phyloP scores from a whole-genome alignment of 2,888 invertebrate species.

The Scaptomyza flava region DNA sequence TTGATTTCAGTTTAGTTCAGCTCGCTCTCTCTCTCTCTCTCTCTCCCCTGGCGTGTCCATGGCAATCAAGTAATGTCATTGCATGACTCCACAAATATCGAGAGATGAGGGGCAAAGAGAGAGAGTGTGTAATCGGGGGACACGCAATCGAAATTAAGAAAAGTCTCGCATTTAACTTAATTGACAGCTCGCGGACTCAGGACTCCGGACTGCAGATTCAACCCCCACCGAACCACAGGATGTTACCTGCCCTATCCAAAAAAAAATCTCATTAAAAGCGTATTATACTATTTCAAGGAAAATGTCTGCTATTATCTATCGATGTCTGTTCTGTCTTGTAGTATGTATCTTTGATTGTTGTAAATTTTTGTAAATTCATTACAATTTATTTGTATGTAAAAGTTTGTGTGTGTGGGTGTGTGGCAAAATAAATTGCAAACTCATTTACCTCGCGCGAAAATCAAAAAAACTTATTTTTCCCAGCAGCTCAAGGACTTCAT shows the following conservation, averaged over 20 bases:
- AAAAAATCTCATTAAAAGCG: constrained; percentile 70
- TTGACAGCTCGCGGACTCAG: constrained; percentile 70
- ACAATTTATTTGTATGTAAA: constrained; percentile 60
- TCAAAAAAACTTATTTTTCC: constrained; percentile 50
- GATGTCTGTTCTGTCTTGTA: constrained; percentile 11
- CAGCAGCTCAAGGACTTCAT: constrained; percentile 46
- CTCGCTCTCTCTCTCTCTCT: background rate
- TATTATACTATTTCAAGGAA: constrained; percentile 52
- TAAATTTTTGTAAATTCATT: constrained; percentile 76
- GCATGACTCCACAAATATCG: constrained; percentile 72
- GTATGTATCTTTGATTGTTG: constrained; percentile 3
- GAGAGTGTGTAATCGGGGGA: constrained; percentile 3
- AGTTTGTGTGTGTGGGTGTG: constrained; percentile 3
- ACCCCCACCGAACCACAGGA: constrained; percentile 5
- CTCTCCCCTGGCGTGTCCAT: constrained; percentile 60
- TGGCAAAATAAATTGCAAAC: constrained; percentile 76
- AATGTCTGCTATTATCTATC: constrained; percentile 53
- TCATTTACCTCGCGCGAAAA: constrained; percentile 73
- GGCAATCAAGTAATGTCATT: constrained; percentile 81
- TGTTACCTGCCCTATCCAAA: background rate
- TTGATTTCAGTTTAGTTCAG: constrained; percentile 55
- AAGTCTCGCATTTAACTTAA: constrained; percentile 82
- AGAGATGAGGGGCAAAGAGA: background rate
- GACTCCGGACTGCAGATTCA: constrained; percentile 28
- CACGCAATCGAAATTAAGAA: constrained; percentile 76